Base-by-base conservation (phyloP, 2,797 vertebrate species). In the Lagodon rhomboides region DNA sequence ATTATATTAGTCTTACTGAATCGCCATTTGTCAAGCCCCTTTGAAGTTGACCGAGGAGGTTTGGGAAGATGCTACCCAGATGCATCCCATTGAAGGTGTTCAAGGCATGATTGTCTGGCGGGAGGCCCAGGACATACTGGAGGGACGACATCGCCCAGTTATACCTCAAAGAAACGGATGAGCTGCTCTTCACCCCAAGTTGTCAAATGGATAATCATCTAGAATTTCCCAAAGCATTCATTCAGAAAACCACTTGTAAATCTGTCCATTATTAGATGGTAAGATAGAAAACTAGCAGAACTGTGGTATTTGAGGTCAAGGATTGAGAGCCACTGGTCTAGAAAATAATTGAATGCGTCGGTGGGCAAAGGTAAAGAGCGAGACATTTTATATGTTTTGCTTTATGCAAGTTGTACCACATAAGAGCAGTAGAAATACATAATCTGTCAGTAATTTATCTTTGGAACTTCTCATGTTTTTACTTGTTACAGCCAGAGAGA, bases 391-490 rank as follows among this genome's bases (percentile, higher is more conserved):
- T 25, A 44, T 82, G 20, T 73, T 68, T 81, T 71, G 43, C 50
- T 74, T 61, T 22, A 41, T 43, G 41, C 44, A 20, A 54, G 25
- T 16, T 76, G 67, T 34, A 12, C 44, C n/a, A n/a, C n/a, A n/a
- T n/a, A n/a, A 22, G 12, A 3, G 3, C 34, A 69, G 61, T 11
- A 23, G 12, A 67, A 73, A 66, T 7, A 44, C 69, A 82, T 87
- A 69, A 50, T 66, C 54, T 15, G 41, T 47, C 17, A 59, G 71
- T 51, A 27, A 2, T 79, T 49, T 46, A 34, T 72, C 46, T 73
- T 60, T 50, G 49, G 10, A 79, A 56, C 22, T 59, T 79, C 74
- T 75, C 23, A 68, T 53, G 18, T 76, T 71, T 66, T 65, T 53
- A 55, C 3, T 5, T 23, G 12, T 50, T 47, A 43, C 8, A 60